Conservation (phyloP, 2,888 invertebrate species). For the Allacma fusca region DNA sequence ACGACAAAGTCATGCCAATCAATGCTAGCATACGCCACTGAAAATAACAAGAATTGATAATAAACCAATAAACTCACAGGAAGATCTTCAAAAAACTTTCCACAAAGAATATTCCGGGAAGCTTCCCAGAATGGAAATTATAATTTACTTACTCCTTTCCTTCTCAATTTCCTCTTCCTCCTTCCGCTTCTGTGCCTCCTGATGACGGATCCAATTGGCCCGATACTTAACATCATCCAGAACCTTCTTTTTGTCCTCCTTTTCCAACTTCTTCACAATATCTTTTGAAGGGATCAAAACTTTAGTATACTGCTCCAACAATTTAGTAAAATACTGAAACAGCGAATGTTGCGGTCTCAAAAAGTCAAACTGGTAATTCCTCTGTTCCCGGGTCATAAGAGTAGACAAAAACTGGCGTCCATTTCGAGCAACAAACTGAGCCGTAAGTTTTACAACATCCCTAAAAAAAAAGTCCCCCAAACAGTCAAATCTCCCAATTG, state of each 20-base stretch:
- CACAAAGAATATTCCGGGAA: too few species aligned
- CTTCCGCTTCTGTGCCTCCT: slow-evolving; percentile 88
- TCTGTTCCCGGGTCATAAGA: slow-evolving; percentile 96
- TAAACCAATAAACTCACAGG: too few species aligned
- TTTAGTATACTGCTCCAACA: slow-evolving; percentile 98
- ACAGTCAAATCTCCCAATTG: background rate
- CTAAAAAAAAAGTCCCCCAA: slow-evolving; percentile 67
- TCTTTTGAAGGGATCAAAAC: slow-evolving; percentile 94
- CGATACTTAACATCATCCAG: slow-evolving; percentile 92
- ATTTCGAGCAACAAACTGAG: slow-evolving; percentile 98
- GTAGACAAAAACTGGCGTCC: slow-evolving; percentile 97
- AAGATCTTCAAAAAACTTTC: too few species aligned
- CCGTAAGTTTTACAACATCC: slow-evolving; percentile 96
- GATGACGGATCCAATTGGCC: slow-evolving; percentile 95
- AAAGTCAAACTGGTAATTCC: slow-evolving; percentile 99
- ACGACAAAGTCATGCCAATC: slow-evolving; percentile 99
- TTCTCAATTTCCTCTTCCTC: slow-evolving; percentile 96
- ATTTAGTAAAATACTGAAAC: slow-evolving; percentile 97
- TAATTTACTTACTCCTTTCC: slow-evolving; percentile 80
- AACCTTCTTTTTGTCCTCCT: slow-evolving; percentile 77
- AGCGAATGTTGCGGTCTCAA: slow-evolving; percentile 96
- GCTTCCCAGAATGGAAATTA: too few species aligned
- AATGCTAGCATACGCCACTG: slow-evolving; percentile 92
- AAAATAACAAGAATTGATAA: slow-evolving; percentile 55
- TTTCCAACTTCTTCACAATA: slow-evolving; percentile 75